Base-by-base conservation (phyloP, 35 echinoderm and acorn worm species). In the Anneissia japonica region DNA sequence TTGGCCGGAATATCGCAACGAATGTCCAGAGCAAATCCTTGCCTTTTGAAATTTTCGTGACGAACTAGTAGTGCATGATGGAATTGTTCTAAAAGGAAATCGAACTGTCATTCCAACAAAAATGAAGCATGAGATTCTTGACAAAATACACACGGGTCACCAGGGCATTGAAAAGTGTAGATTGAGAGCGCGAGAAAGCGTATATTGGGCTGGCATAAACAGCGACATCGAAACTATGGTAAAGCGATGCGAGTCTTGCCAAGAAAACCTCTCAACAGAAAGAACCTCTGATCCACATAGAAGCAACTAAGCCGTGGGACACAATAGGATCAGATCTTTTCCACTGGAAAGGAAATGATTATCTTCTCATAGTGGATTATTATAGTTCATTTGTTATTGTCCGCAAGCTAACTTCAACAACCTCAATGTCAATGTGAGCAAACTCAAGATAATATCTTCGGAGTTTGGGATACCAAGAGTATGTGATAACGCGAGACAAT, bases 161-260 rank as follows among this genome's bases (percentile, higher is more conserved):
- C 86, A 88, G 30, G 86, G 77, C 5, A 82, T 88, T 12, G 86
- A 82, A 11, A 88, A 88, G 46, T 64, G 39, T 30, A 32, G 51
- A 38, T 46, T 80, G 4, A 41, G 45, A 17, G 78, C 85, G 26
- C 34, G 74, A 29, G 39, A 26, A 14, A 40, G 5, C 12, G 74
- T 87, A 16, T 87, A 87, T 77, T 81, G 86, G 86, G 23, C 77
- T 45, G 30, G 40, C 1, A 88, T 88, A 2, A 56, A 82, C 30
- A 31, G 35, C 0, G 86, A 88, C 37, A 88, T 88, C 30, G 77
- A 82, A 26, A 26, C 30, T 1, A 72, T 81, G 37, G 77, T 88
- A 13, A 36, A 34, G 73, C n/a, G 16, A 23, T 87, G 85, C 74
- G 17, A 45, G 7, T 28, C 38, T 11, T 87, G 85, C 85, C 85